phyloP scores from a whole-genome alignment of 2,888 invertebrate genomes.

The Corbicula japonica region DNA sequence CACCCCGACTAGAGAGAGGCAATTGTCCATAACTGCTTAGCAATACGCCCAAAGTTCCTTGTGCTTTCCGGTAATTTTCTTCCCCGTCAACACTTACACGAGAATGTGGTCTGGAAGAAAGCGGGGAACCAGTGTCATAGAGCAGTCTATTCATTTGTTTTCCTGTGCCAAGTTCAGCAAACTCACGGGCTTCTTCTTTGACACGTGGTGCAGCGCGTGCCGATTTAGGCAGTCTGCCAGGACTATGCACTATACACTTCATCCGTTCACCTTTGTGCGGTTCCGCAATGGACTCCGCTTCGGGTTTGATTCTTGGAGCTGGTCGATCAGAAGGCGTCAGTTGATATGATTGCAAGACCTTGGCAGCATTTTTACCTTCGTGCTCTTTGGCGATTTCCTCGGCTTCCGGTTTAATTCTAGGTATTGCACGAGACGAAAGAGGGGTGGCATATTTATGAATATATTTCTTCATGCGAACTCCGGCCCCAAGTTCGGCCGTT shows the following conservation, averaged over 20 bases:
- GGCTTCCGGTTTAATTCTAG: constrained; percentile 79
- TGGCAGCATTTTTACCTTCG: constrained; percentile 67
- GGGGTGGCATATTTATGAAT: constrained; percentile 73
- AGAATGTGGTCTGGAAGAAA: constrained; percentile 66
- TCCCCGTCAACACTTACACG: constrained; percentile 76
- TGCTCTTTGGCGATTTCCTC: constrained; percentile 74
- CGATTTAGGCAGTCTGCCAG: constrained; percentile 71
- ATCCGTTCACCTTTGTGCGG: constrained; percentile 74
- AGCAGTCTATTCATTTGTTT: constrained; percentile 70
- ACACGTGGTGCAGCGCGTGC: constrained; percentile 75
- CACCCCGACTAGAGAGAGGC: constrained; percentile 67
- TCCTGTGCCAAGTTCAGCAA: constrained; percentile 72
- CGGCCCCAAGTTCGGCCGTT: constrained; percentile 73
- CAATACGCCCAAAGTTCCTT: constrained; percentile 77
- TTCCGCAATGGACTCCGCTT: constrained; percentile 68
- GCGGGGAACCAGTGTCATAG: constrained; percentile 65
- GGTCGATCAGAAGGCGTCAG: constrained; percentile 68
- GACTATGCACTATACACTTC: constrained; percentile 76
- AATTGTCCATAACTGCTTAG: constrained; percentile 73
- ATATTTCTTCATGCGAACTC: constrained; percentile 74
- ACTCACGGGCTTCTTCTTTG: constrained; percentile 73
- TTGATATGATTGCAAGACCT: constrained; percentile 66
- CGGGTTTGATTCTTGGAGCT: constrained; percentile 70
- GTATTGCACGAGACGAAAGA: constrained; percentile 64
- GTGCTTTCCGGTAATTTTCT: constrained; percentile 72